These are phyloP conservation scores for Labeo catla DNA, from an alignment of 2,113 vertebrate genomes.

Conservation along the genomic window DNA sequence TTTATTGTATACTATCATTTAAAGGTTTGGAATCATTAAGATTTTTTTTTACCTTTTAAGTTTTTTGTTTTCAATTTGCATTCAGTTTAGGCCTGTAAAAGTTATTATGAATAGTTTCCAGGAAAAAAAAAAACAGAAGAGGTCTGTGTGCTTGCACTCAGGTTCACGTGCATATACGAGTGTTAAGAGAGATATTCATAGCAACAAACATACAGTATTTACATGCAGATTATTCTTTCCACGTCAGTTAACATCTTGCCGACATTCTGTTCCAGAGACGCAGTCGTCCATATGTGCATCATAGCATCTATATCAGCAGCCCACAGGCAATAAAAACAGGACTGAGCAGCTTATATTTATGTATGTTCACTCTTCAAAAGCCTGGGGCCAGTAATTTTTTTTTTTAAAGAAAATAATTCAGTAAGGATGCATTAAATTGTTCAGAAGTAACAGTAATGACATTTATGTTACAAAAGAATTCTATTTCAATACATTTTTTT, in stretches of 20 bases:
- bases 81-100: background rate
- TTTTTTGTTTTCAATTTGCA: background rate
- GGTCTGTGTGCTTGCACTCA: background rate
- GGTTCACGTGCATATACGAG: background rate
- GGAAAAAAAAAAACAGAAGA: background rate
- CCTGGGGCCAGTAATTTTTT: background rate
- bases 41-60: too few species aligned
- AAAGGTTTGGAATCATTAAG: too few species aligned
- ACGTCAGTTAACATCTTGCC: background rate
- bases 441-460: background rate
- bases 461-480: too few species aligned
- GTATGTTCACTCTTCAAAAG: background rate
- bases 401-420: background rate
- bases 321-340: background rate
- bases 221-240: background rate
- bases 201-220: slow-evolving; percentile 1
- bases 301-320: background rate
- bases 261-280: slow-evolving; percentile 3
- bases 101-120: background rate
- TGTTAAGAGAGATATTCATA: background rate
- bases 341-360: background rate
- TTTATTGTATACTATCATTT: too few species aligned
- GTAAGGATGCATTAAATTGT: background rate
- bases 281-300: background rate
- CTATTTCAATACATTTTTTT: too few species aligned